Evolutionary conservation across 2,888 invertebrate species (phyloP).

Genomic region (Drosophila flavopinicola): DNA sequence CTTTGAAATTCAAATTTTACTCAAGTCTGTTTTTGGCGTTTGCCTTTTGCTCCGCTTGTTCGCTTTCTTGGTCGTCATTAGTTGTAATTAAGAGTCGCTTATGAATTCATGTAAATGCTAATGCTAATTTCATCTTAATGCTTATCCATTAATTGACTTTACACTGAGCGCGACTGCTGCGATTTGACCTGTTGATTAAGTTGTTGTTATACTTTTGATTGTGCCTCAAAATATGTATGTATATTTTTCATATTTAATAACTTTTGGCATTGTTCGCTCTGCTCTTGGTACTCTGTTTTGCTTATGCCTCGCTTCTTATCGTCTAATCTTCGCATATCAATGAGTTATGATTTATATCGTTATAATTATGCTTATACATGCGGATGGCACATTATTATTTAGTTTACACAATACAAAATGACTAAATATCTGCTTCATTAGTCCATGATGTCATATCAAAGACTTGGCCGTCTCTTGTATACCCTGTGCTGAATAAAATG

Average conservation of each 20-base stretch:
- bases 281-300: constrained; percentile 8
- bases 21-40: constrained; percentile 17
- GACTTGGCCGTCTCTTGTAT: background rate
- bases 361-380: constrained; percentile 15
- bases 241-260: constrained; percentile 6
- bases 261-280: background rate
- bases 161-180: constrained; percentile 6
- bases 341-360: constrained; percentile 24
- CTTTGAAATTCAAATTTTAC: constrained; percentile 54
- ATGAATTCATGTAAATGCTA: constrained; percentile 42
- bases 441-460: constrained; percentile 33
- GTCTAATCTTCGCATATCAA: constrained; percentile 13
- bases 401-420: constrained; percentile 11
- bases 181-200: background rate
- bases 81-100: constrained; percentile 44
- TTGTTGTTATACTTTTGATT: constrained; percentile 22
- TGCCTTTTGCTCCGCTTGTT: constrained; percentile 28
- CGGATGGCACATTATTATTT: background rate
- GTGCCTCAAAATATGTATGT: constrained; percentile 1
- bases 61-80: constrained; percentile 37
- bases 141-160: constrained; percentile 43
- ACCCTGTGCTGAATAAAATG: background rate
- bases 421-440: constrained; percentile 5
- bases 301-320: no score
- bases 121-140: constrained; percentile 23